These are phyloP conservation scores for Etheostoma nigrum DNA, from an alignment of 2,797 vertebrate species.

Conservation along the genomic window DNA sequence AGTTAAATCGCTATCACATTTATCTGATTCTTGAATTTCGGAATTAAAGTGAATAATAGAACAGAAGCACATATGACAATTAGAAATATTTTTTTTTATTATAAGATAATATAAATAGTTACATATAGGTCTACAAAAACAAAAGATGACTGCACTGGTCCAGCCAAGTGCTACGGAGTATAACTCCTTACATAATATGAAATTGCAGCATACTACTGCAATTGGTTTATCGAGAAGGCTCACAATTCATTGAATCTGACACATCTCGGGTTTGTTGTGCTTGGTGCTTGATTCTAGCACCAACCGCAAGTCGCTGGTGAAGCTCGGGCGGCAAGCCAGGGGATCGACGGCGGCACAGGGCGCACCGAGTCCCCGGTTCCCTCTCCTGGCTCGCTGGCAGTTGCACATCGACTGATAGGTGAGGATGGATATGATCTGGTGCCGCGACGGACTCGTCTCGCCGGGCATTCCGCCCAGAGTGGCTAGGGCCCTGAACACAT, in stretches of 20 bases:
- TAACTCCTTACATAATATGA: constrained; percentile 82
- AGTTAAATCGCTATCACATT: neutral
- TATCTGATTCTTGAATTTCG: neutral
- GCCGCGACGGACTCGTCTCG: constrained; percentile 78
- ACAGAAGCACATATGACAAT: neutral
- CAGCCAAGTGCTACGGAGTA: constrained; percentile 83
- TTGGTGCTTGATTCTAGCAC: constrained; percentile 83
- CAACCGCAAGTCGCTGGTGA: constrained; percentile 81
- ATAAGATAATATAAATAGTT: constrained; percentile 7
- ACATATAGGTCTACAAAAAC: constrained; percentile 28
- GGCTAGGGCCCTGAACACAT: constrained; percentile 76
- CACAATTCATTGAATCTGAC: constrained; percentile 86
- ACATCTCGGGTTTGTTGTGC: constrained; percentile 82
- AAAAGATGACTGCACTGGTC: constrained; percentile 72
- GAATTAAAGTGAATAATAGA: neutral
- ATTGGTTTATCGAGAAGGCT: constrained; percentile 75
- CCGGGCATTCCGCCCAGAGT: constrained; percentile 77
- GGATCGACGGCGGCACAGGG: constrained; percentile 82
- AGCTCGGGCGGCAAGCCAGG: constrained; percentile 82
- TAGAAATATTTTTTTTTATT: constrained; percentile 54
- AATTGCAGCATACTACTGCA: constrained; percentile 84
- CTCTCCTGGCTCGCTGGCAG: constrained; percentile 59
- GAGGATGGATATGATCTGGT: constrained; percentile 77
- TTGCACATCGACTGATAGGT: constrained; percentile 76
- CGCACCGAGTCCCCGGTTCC: constrained; percentile 45